Percentiles rank a stretch among this genome's conserved stretches.
phyloP scores from a whole-genome alignment of 1,140 invertebrate species.

The Goniozus legneri region DNA sequence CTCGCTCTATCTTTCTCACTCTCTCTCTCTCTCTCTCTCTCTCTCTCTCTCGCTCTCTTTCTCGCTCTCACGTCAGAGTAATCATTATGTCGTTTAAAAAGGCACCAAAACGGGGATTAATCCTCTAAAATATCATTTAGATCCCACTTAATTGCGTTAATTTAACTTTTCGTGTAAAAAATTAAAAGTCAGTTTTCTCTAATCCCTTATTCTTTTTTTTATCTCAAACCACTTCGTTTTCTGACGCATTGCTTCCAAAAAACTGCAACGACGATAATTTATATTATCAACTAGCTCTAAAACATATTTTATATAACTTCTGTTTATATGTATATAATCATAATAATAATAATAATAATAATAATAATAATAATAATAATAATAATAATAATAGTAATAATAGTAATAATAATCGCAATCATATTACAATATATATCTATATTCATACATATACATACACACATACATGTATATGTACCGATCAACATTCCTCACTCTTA shows the following conservation, averaged over 20 bases:
- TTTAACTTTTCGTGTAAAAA: conserved; percentile 26
- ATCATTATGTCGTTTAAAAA: conserved; percentile 47
- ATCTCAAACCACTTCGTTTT: conserved; percentile 21
- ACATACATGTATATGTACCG: conserved; percentile 5
- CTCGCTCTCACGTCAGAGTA: conserved; percentile 3
- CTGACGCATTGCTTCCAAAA: conserved; percentile 30
- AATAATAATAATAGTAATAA: conserved; percentile 24
- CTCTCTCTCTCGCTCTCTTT: conserved; percentile 5
- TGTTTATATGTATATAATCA: conserved; percentile 49
- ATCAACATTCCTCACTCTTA: conserved; percentile 16
- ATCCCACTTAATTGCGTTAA: conserved; percentile 43
- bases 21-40: conserved; percentile 3
- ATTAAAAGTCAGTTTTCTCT: conserved; percentile 15
- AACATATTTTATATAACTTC: conserved; percentile 54
- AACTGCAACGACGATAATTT: conserved; percentile 53
- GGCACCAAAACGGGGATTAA: conserved; percentile 52
- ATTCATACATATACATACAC: conserved; percentile 7
- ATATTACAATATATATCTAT: conserved; percentile 21
- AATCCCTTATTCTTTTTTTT: conserved; percentile 8
- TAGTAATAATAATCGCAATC: conserved; percentile 34
- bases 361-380: conserved; percentile 25
- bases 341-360: conserved; percentile 35
- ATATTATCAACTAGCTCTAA: conserved; percentile 53
- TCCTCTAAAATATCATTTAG: conserved; percentile 26
- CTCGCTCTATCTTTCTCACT: conserved; percentile 10